Base-by-base conservation (phyloP, 2,888 invertebrate species). In the Torymus aiolomorphi region DNA sequence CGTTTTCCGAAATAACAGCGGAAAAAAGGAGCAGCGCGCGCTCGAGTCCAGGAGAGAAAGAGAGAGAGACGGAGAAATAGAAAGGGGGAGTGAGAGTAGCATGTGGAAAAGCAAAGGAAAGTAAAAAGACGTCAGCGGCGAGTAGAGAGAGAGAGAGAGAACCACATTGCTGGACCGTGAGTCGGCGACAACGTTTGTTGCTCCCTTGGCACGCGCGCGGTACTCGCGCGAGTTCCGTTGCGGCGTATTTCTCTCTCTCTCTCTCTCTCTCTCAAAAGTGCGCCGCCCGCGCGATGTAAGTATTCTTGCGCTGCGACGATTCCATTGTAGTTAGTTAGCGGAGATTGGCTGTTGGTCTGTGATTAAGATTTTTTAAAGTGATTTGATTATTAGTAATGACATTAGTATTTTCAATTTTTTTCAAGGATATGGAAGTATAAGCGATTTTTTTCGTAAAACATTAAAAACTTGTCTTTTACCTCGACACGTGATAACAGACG, bases 161-260 rank as follows among this genome's bases (percentile, higher is more conserved):
- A 85, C 86, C 86, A 86, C 88, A 88, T 88, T 88, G 88, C 88
- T 88, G 84, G 85, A 82, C 85, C 84, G 83, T 88, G 88, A 88
- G 84, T 88, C 85, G 86, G 57, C 78, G 72, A 72, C 80, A 78
- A 75, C 72, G 75, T 80, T 80, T 80, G 75, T 76, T 73, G 79
- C 79, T 75, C 73, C 79, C 71, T 80, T 61, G 78, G 77, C 75
- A 76, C 42, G 65, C 71, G 63, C 16, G n/a, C 31, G 3, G 31
- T 5, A 31, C 31, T 31, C 31, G 3, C 59, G 59, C 65, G 65
- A 57, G 74, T 75, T 52, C 51, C 31, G 65, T 20, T 13, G 31
- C 13, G 14, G 49, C 69, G 24, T 24, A 65, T 63, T 79, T 69
- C 78, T 56, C 51, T 59, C 52, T 20, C 57, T 2, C 13, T 10